Evolutionary conservation across 2,888 invertebrate genomes (phyloP).

Genomic region (Dioctria linearis): DNA sequence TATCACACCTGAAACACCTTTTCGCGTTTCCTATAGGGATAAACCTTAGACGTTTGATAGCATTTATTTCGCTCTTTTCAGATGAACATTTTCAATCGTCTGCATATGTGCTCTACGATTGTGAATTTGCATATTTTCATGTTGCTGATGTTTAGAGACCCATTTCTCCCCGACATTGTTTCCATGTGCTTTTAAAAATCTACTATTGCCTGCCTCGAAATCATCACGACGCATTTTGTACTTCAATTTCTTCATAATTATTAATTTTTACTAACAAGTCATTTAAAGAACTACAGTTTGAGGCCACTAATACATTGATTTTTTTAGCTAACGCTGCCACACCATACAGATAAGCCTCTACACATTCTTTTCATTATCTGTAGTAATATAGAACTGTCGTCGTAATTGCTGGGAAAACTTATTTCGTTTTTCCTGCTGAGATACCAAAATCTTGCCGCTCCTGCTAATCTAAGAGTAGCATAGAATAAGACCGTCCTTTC

Average conservation of each 20-base stretch:
- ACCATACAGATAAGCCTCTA: no score
- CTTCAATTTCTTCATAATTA: neutral
- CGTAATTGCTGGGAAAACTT: neutral
- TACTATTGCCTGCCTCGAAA: neutral
- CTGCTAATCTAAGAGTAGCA: no score
- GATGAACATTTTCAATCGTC: neutral
- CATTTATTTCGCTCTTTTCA: neutral
- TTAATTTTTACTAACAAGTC: conserved; percentile 21
- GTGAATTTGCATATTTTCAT: neutral
- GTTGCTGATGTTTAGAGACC: no score
- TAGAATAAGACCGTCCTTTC: no score
- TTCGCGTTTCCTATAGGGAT: no score
- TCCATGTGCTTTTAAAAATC: neutral
- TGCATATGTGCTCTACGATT: no score
- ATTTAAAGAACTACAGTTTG: no score
- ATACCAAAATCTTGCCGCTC: no score
- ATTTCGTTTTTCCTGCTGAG: no score
- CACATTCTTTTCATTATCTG: conserved; percentile 1
- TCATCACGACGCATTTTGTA: neutral
- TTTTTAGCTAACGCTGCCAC: no score
- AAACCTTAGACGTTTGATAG: neutral
- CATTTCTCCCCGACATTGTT: neutral
- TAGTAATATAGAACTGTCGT: neutral
- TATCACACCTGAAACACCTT: neutral
- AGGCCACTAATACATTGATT: no score